These are phyloP conservation scores for Elephas maximus DNA, from an alignment of 2,113 vertebrate species.

Conservation along the genomic window DNA sequence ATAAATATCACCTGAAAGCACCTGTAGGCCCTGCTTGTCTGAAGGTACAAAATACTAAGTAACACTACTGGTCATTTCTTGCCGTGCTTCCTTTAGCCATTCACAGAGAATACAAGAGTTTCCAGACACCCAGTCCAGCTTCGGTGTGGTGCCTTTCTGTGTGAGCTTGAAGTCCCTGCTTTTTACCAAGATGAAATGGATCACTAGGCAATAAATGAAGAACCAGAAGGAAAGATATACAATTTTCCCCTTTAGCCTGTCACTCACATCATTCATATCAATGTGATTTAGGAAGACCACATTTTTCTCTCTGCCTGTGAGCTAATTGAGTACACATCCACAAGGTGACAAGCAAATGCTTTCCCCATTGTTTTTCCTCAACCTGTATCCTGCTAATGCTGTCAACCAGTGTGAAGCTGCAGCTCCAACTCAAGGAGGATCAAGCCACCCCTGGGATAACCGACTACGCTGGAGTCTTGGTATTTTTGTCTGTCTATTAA, in stretches of 20 bases:
- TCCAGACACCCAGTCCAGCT: not conserved
- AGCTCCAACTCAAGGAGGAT: constrained; percentile 71
- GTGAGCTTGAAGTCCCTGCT: not conserved
- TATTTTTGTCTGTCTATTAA: not conserved
- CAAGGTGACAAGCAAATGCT: constrained; percentile 64
- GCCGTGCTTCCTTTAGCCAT: not conserved
- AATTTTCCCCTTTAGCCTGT: constrained; percentile 79
- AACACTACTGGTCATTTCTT: not conserved
- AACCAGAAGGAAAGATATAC: constrained; percentile 79
- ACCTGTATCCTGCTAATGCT: constrained; percentile 77
- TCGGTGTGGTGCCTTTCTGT: not conserved
- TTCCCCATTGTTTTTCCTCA: constrained; percentile 64
- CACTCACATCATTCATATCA: constrained; percentile 81
- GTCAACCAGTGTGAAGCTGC: constrained; percentile 69
- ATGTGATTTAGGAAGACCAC: constrained; percentile 77
- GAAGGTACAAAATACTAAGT: rapidly evolving
- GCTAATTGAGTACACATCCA: constrained; percentile 71
- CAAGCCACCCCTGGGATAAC: constrained; percentile 71
- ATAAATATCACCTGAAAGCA: not conserved
- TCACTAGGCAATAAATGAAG: constrained; percentile 70
- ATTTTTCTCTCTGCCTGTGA: constrained; percentile 42
- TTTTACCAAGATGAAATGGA: constrained; percentile 65
- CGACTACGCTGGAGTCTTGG: constrained; percentile 62
- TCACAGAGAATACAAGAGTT: not conserved
- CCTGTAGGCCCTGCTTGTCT: rapidly evolving